Evolutionary conservation across 1,140 invertebrate genomes (phyloP).

Genomic region (Bombus sibiricus): DNA sequence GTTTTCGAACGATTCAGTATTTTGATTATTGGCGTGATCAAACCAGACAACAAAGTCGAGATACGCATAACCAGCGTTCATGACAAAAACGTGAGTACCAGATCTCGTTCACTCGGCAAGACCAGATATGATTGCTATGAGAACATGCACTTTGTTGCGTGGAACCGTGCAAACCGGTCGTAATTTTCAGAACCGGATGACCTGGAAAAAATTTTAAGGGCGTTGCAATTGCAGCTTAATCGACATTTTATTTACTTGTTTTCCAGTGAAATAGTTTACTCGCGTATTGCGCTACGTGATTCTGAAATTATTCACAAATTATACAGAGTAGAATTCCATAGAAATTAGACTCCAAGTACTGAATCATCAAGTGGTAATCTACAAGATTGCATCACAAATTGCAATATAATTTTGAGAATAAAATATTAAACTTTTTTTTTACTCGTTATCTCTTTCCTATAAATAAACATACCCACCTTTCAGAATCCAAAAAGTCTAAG

Average conservation of each 20-base stretch:
- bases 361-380: not conserved
- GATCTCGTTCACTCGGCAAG: not conserved
- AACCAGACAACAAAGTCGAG: not conserved
- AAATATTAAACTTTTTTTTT: too few species aligned
- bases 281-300: not conserved
- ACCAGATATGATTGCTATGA: not conserved
- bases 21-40: too few species aligned
- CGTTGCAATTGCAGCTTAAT: not conserved
- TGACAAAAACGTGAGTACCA: not conserved
- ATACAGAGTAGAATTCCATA: too few species aligned
- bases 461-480: not conserved
- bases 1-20: too few species aligned
- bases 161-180: not conserved
- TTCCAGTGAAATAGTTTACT: not conserved
- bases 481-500: not conserved
- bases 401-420: too few species aligned
- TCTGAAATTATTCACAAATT: too few species aligned
- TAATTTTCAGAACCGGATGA: not conserved
- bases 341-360: not conserved
- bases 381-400: not conserved
- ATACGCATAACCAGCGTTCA: not conserved
- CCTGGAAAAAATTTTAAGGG: not conserved
- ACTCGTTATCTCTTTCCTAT: not conserved
- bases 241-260: not conserved
- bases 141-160: not conserved